These are phyloP conservation scores for Himalopsyche anomala DNA, from an alignment of 2,888 invertebrate genomes.

Conservation along the genomic window DNA sequence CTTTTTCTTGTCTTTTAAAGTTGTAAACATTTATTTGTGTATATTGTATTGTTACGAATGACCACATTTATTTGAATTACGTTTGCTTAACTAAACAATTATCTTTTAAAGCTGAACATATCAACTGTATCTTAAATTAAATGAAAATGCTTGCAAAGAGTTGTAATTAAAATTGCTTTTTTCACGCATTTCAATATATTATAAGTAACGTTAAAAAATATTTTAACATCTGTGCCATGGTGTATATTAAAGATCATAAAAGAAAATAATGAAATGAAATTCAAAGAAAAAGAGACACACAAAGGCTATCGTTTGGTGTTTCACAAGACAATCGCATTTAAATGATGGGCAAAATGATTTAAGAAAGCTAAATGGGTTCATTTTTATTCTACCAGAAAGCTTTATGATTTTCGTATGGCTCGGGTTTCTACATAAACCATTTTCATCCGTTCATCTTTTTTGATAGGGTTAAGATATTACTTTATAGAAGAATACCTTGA, in stretches of 20 bases:
- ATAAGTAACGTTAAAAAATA: too few species aligned
- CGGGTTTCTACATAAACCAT: constrained; percentile 14
- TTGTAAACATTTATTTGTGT: too few species aligned
- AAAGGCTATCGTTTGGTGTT: constrained; percentile 39
- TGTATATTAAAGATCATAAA: constrained; percentile 37
- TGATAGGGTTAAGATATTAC: constrained; percentile 27
- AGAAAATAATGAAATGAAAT: constrained; percentile 37
- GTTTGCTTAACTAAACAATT: too few species aligned
- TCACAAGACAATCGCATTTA: constrained; percentile 42
- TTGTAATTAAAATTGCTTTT: too few species aligned
- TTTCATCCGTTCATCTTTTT: not conserved
- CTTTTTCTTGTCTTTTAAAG: too few species aligned
- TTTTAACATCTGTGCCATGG: not conserved
- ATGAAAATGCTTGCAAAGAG: too few species aligned
- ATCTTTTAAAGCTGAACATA: too few species aligned
- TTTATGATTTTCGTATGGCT: constrained; percentile 35
- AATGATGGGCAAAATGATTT: constrained; percentile 40
- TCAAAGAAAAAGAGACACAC: not conserved
- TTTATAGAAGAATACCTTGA: not conserved
- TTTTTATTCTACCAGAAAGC: constrained; percentile 29
- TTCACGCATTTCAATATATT: too few species aligned
- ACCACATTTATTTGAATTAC: too few species aligned
- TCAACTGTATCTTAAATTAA: too few species aligned
- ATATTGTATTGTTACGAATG: too few species aligned
- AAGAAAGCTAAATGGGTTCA: constrained; percentile 38